A percentile compares a stretch with the other conserved stretches of the same genome.
phyloP scores from a whole-genome alignment of 1,140 invertebrate genomes.

The Agrilus planipennis region DNA sequence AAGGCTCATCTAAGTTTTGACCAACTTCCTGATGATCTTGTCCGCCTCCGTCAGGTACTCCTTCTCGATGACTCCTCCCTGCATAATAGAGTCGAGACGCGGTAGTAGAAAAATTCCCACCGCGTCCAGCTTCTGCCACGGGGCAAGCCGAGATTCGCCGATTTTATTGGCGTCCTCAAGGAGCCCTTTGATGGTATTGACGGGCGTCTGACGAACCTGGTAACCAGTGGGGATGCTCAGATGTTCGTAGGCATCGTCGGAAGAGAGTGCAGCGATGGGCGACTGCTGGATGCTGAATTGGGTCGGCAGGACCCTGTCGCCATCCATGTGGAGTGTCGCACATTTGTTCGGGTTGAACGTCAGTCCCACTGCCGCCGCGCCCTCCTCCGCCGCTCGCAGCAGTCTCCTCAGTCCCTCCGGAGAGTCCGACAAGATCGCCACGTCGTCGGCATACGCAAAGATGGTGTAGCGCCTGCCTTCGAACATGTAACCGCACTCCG shows the following conservation, averaged over 20 bases:
- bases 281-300: slow-evolving; percentile 6
- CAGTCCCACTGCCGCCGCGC: slow-evolving; percentile 12
- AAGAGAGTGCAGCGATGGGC: slow-evolving; percentile 6
- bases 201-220: slow-evolving; percentile 17
- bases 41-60: slow-evolving; percentile 13
- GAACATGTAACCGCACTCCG: slow-evolving; percentile 13
- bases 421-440: neutral
- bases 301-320: slow-evolving; percentile 3
- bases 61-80: slow-evolving; percentile 18
- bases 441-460: too few relatives aligned
- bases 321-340: slow-evolving; percentile 11
- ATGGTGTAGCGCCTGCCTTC: neutral
- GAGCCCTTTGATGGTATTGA: slow-evolving; percentile 11
- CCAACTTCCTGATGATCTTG: slow-evolving; percentile 13
- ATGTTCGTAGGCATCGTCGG: slow-evolving; percentile 20
- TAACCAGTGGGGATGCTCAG: slow-evolving; percentile 24
- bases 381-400: too few relatives aligned
- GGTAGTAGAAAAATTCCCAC: slow-evolving; percentile 28
- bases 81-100: slow-evolving; percentile 22
- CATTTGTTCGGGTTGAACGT: slow-evolving; percentile 24
- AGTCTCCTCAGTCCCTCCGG: neutral
- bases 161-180: slow-evolving; percentile 12
- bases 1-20: slow-evolving; percentile 23
- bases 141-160: slow-evolving; percentile 22
- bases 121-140: slow-evolving; percentile 34